Base-by-base conservation (phyloP, 2,888 invertebrate genomes). In the Erannis defoliaria region DNA sequence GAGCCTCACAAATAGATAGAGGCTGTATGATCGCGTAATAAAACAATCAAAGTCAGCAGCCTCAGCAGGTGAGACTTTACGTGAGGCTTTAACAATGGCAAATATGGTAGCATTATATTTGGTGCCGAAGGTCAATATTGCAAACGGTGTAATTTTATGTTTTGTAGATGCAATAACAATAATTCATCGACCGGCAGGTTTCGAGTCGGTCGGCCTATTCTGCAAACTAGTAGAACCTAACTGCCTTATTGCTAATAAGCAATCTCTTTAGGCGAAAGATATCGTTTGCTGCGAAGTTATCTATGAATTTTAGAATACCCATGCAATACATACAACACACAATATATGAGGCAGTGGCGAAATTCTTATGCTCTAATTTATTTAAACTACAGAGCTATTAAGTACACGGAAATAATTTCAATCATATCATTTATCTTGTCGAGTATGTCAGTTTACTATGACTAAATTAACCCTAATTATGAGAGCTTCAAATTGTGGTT, bases 1-100 rank as follows among this genome's bases (percentile, higher is more conserved):
- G 70, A 70, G 70, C 69, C 66, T 67, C 66, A 76, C 72, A 73
- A 76, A 73, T 67, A 67, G 73, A 75, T 69, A 74, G 73, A 71
- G 49, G 68, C 63, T 70, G 73, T 72, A 65, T 64, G 72, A 72
- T 71, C 73, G 70, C 71, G 72, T 72, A 74, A 74, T 68, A 71
- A 64, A 66, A 68, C 62, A 67, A 70, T 73, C 67, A 72, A 68
- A 75, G 72, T 75, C 73, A 72, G 72, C 68, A 73, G 72, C 14
- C 35, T 35, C 43, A 46, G 31, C 46, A 46, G 19, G 64, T 68
- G 65, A 66, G 57, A 71, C 70, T 70, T 67, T 65, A 59, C 55
- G 63, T 60, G 55, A 67, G 67, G 67, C 54, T 60, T 57, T 54
- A 50, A 68, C 66, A 58, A 58, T 59, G 55, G 50, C 31, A 48